These are phyloP conservation scores for Cairina moschata DNA, from an alignment of 2,113 vertebrate genomes.

Conservation along the genomic window DNA sequence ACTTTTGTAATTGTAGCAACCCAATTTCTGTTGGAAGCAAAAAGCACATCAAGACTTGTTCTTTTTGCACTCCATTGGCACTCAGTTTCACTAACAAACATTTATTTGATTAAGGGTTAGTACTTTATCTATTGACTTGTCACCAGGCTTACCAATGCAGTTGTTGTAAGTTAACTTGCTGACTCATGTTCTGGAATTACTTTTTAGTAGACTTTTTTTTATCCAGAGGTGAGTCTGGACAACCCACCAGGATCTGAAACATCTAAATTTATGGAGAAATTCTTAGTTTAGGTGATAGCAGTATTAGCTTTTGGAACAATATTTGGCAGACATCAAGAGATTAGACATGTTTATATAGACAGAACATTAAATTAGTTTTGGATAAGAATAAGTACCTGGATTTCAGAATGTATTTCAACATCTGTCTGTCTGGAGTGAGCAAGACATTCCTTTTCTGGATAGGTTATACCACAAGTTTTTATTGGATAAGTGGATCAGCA, in stretches of 20 bases:
- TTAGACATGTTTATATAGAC: slow-evolving; percentile 11
- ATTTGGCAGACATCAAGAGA: background rate
- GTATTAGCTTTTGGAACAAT: slow-evolving; percentile 1
- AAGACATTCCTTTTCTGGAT: slow-evolving; percentile 14
- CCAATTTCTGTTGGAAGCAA: background rate
- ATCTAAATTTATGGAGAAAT: background rate
- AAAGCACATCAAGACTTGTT: background rate
- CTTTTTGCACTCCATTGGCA: background rate
- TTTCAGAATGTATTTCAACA: background rate
- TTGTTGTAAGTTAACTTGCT: background rate
- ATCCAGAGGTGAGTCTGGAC: background rate
- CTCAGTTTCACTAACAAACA: background rate
- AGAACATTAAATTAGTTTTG: slow-evolving; percentile 35
- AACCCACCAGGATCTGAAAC: background rate
- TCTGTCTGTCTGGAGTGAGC: background rate
- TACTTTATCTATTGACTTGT: background rate
- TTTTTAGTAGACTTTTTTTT: background rate
- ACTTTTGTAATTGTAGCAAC: background rate
- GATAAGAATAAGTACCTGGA: background rate
- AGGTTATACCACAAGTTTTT: slow-evolving; percentile 15
- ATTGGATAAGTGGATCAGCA: background rate
- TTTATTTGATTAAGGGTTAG: background rate
- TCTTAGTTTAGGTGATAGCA: background rate
- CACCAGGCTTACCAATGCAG: background rate
- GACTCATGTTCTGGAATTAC: background rate